Evolutionary conservation across 1,140 invertebrate species (phyloP).

Genomic region (Drosophila sp.): DNA sequence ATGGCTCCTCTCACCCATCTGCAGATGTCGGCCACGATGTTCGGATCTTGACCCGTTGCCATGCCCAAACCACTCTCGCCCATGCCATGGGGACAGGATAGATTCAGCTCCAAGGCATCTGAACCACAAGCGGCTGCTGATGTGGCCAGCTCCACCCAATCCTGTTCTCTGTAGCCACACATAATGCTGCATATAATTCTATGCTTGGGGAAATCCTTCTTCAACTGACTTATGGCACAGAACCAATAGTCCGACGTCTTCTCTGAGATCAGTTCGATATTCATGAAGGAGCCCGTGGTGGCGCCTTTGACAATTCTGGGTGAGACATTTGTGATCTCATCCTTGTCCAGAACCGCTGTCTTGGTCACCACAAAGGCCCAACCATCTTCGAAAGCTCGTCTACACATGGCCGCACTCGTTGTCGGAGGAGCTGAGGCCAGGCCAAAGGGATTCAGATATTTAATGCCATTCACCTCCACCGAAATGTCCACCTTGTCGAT

Average conservation of each 20-base stretch:
- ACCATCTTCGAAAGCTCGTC: constrained; percentile 95
- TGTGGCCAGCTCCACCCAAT: constrained; percentile 93
- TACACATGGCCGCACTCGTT: constrained; percentile 95
- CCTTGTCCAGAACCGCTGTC: constrained; percentile 97
- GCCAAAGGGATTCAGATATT: constrained; percentile 98
- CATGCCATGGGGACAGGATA: constrained; percentile 99
- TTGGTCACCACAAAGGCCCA: constrained; percentile 99
- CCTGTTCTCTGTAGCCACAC: constrained; percentile 93
- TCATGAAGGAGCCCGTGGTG: constrained; percentile 95
- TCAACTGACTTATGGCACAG: constrained; percentile 93
- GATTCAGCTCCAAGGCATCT: constrained; percentile 97
- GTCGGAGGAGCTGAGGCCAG: constrained; percentile 97
- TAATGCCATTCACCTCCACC: constrained; percentile 92
- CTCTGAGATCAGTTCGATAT: constrained; percentile 99
- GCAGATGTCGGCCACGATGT: constrained; percentile 94
- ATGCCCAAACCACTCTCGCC: constrained; percentile 98
- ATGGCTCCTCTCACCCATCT: constrained; percentile 92
- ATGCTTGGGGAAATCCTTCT: constrained; percentile 95
- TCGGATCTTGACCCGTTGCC: constrained; percentile 96
- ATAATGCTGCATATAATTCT: constrained; percentile 98
- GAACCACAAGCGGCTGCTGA: constrained; percentile 93
- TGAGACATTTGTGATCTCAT: constrained; percentile 97
- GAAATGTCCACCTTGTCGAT: constrained; percentile 97
- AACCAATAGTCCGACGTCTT: constrained; percentile 97
- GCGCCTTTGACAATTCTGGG: constrained; percentile 97